phyloP scores from a whole-genome alignment of 2,113 vertebrate species.

The Leucopsar rothschildi region DNA sequence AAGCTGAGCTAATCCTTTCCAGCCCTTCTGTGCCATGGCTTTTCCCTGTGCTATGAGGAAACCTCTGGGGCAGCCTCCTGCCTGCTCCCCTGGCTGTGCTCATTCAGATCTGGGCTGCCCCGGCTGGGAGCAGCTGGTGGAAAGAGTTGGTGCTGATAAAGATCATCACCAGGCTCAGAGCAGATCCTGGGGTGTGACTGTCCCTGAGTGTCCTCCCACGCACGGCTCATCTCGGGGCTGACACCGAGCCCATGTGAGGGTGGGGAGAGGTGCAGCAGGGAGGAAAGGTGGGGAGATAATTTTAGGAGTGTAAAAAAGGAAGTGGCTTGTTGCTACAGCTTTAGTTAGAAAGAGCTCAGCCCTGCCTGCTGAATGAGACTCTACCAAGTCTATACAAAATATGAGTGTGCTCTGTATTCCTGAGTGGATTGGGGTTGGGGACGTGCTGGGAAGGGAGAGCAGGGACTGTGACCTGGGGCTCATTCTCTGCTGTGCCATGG shows the following conservation, averaged over 20 bases:
- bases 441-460: not conserved
- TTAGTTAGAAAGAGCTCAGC: constrained; percentile 21
- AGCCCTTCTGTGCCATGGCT: not conserved
- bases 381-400: not conserved
- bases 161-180: constrained; percentile 10
- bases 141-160: constrained; percentile 31
- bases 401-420: not conserved
- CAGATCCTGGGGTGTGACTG: constrained; percentile 16
- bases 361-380: not conserved
- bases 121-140: not conserved
- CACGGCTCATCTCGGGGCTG: not conserved
- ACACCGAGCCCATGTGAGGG: not conserved
- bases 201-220: constrained; percentile 9
- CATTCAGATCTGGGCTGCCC: not conserved
- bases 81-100: not conserved
- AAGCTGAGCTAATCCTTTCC: constrained; percentile 4
- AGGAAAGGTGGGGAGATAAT: constrained; percentile 36
- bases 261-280: not conserved
- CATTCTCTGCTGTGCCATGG: fast-evolving
- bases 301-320: constrained; percentile 59
- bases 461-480: not conserved
- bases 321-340: constrained; percentile 59
- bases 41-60: not conserved
- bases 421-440: not conserved
- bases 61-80: not conserved